Evolutionary conservation across 2,888 invertebrate species (phyloP), one percentile per base, ranked within the genome.

Genomic region (Zeuzera pyrina): DNA sequence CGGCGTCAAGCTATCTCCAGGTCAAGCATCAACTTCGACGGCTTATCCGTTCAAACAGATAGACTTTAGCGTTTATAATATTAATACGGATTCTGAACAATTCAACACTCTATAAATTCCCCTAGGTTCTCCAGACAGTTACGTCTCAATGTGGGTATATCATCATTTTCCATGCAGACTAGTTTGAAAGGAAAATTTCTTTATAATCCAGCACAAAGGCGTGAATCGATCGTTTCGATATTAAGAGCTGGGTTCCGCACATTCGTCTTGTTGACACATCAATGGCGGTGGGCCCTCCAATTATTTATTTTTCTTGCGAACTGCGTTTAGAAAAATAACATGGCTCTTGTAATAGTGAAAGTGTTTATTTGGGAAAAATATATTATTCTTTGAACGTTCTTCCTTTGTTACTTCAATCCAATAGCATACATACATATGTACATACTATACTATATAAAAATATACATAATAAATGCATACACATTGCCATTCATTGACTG

Each of bases 231-330:
- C 12, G 25, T 12, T 8, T 10, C 19, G 8, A 19, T 19, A 19
- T 8, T 19, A 8, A 19, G 8, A 19, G 19, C 19, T 5, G 25
- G 12, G 12, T 25, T 12, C 12, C 28, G 21, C 23, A 16, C 34
- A 34, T 34, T 25, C 34, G 21, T 34, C 34, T 30, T 34, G 30
- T 24, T 34, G 34, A 34, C 34, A 30, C 34, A 25, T 34, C 34
- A 34, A 34, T 34, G 24, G 15, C 28, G 8, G 15, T 12, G 26
- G 31, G 29, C 3, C 26, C 21, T 11, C 5, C 31, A 26, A 27
- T 27, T 27, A 32, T 27, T 32, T 32, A 32, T 27, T 27, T 32
- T 30, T 3, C 5, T 8, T 15, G n/a, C 28, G 12, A 15, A 15
- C 3, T 12, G 28, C 25, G 12, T 8, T 25, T 12, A 12, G 12